phyloP scores from a whole-genome alignment of 2,113 vertebrate species.

The Xenopus laevis region DNA sequence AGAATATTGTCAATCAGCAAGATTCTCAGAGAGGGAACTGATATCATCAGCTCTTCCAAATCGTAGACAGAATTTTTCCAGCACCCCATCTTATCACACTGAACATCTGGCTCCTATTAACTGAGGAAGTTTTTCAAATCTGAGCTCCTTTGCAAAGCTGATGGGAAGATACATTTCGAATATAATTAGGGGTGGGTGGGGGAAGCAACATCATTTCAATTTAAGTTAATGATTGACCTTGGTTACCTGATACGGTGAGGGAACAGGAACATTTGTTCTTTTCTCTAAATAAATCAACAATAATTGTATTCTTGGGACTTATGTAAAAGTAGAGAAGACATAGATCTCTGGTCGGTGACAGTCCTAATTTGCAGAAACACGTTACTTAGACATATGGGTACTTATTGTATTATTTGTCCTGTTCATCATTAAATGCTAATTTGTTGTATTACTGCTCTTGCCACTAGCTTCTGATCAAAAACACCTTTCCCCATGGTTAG shows the following conservation, averaged over 20 bases:
- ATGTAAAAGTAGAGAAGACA: background rate
- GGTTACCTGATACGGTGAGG: constrained; percentile 25
- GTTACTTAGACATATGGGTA: constrained; percentile 3
- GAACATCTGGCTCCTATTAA: constrained; percentile 38
- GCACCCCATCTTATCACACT: constrained; percentile 42
- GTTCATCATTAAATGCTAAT: constrained; percentile 20
- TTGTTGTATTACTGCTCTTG: background rate
- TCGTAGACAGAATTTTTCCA: constrained; percentile 35
- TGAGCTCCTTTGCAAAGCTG: constrained; percentile 25
- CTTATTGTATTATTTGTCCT: background rate
- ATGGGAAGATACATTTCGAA: constrained; percentile 33
- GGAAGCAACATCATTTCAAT: constrained; percentile 22
- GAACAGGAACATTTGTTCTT: constrained; percentile 20
- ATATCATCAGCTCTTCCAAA: constrained; percentile 18
- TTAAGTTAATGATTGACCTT: constrained; percentile 16
- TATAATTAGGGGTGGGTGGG: constrained; percentile 22
- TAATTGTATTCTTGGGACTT: constrained; percentile 17
- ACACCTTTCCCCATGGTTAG: no score
- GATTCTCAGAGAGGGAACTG: constrained; percentile 28
- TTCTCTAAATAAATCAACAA: constrained; percentile 17
- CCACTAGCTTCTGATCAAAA: no score
- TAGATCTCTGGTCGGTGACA: constrained; percentile 2
- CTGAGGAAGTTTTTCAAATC: constrained; percentile 25
- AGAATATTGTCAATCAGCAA: constrained; percentile 7
- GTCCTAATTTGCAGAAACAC: background rate